A percentile compares a stretch with the other conserved stretches of the same genome.
phyloP scores from a whole-genome alignment of 2,113 vertebrate species.

The Microtus oregoni region DNA sequence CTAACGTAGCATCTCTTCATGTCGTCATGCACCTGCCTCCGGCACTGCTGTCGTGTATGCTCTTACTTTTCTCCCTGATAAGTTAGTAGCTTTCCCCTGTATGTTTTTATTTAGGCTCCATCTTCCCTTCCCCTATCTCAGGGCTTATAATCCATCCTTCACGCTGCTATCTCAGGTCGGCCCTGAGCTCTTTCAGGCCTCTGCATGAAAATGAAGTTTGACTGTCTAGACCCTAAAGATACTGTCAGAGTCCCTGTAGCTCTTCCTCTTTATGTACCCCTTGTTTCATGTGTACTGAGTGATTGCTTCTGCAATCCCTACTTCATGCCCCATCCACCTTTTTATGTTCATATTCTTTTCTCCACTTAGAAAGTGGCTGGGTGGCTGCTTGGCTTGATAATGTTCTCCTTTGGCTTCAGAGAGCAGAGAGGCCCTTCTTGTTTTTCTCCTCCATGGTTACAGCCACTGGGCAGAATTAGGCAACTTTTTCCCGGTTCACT shows the following conservation, averaged over 20 bases:
- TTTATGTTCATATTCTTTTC: not conserved
- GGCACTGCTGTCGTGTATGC: not conserved
- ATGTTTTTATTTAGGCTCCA: not conserved
- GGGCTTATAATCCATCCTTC: not conserved
- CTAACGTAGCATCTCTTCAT: not conserved
- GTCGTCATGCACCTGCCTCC: not conserved
- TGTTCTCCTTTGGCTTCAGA: not conserved
- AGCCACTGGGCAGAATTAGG: not conserved
- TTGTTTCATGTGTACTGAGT: not conserved
- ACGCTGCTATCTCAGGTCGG: not conserved
- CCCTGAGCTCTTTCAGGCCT: conserved; percentile 23
- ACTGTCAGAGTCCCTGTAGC: not conserved
- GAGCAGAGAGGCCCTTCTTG: not conserved
- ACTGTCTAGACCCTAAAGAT: not conserved
- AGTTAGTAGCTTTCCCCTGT: not conserved
- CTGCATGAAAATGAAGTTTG: not conserved
- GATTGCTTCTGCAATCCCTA: not conserved
- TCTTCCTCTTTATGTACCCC: not conserved
- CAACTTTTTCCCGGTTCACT: not conserved
- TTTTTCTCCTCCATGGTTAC: not conserved
- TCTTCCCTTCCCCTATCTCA: not conserved
- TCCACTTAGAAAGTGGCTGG: not conserved
- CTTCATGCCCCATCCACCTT: not conserved
- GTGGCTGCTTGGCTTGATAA: not conserved
- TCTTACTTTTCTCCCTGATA: not conserved